phyloP scores from a whole-genome alignment of 2,113 vertebrate species.

The Rhodinocichla rosea region DNA sequence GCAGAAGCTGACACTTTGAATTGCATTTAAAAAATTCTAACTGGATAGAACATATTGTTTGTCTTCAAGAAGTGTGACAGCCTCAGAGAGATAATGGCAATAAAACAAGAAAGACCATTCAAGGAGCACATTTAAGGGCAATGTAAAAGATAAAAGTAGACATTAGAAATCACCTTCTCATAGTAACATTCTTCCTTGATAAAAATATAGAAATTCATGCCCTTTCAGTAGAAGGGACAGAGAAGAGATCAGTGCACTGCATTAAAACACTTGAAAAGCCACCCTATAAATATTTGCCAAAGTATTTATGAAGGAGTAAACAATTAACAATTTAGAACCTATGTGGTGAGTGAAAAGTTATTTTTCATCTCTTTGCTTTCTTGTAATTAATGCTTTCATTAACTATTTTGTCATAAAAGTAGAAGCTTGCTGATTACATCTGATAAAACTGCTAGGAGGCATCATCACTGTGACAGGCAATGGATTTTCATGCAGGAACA shows the following conservation, averaged over 20 bases:
- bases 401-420: neutral
- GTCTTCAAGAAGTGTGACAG: neutral
- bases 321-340: neutral
- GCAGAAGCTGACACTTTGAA: neutral
- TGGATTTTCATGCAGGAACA: neutral
- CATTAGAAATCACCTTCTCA: neutral
- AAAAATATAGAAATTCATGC: neutral
- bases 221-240: neutral
- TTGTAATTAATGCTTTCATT: neutral
- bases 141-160: neutral
- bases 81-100: neutral
- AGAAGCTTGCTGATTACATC: neutral
- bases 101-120: neutral
- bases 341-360: neutral
- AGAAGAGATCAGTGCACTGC: neutral
- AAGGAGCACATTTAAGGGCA: neutral
- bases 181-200: neutral
- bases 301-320: neutral
- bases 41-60: neutral
- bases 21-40: neutral
- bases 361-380: neutral
- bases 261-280: neutral
- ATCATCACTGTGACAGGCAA: neutral
- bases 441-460: neutral
- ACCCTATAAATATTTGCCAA: neutral